Percentiles rank a stretch among this genome's conserved stretches.
Conservation (phyloP, 2,888 invertebrate genomes). For the Ormia ochracea region DNA sequence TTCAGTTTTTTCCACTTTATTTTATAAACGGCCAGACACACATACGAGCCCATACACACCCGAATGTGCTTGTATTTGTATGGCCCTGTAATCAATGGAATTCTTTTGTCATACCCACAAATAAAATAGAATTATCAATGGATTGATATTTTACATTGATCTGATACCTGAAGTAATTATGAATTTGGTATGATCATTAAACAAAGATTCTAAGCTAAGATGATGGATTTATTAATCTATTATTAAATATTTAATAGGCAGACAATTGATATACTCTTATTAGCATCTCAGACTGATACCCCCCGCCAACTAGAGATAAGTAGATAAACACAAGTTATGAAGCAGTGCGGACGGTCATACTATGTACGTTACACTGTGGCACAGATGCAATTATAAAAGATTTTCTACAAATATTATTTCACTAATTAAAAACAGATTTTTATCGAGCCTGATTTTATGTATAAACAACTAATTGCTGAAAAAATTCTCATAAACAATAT, state of each 20-base stretch:
- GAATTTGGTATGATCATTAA: conserved; percentile 6
- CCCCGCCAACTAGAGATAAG: background rate
- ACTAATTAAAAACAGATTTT: background rate
- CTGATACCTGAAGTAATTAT: background rate
- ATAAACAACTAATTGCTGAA: too few species aligned
- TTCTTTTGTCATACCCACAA: conserved; percentile 40
- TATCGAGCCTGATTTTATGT: too few species aligned
- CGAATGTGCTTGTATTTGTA: too few species aligned
- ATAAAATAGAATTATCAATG: conserved; percentile 48
- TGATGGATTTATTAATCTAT: conserved; percentile 28
- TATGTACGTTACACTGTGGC: background rate
- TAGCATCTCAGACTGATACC: background rate
- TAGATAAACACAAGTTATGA: conserved; percentile 3
- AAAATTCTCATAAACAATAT: too few species aligned
- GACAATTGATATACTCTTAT: background rate
- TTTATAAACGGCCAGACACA: too few species aligned
- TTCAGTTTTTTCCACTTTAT: conserved; percentile 7
- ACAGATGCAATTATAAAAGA: background rate
- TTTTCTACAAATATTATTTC: background rate
- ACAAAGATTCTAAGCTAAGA: conserved; percentile 27
- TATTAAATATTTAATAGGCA: background rate
- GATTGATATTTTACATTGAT: conserved; percentile 9
- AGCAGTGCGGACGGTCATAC: background rate
- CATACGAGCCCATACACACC: too few species aligned
- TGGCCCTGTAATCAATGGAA: conserved; percentile 40